These are phyloP conservation scores for Diabrotica balteata DNA, from an alignment of 2,888 invertebrate genomes.

Conservation along the genomic window DNA sequence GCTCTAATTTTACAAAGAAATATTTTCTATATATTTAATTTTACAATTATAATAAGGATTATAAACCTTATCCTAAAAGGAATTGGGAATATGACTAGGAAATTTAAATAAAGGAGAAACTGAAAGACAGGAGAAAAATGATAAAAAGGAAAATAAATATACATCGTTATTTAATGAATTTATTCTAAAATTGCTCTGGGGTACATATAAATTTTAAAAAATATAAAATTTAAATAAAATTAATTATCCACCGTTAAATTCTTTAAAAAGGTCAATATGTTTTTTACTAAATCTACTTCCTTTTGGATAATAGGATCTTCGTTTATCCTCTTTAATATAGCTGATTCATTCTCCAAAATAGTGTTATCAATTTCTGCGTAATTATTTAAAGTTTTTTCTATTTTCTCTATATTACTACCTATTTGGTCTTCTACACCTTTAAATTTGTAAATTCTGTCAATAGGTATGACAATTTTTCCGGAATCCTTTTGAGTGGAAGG, in stretches of 20 bases:
- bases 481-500: conserved; percentile 3
- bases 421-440: conserved; percentile 39
- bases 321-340: conserved; percentile 33
- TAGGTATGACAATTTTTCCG: conserved; percentile 25
- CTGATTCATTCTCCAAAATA: conserved; percentile 41
- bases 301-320: conserved; percentile 40
- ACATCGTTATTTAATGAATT: no score
- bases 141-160: no score
- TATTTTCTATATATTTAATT: no score
- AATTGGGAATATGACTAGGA: no score
- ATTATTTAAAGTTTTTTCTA: conserved; percentile 33
- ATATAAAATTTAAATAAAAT: no score
- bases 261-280: conserved; percentile 46
- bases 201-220: no score
- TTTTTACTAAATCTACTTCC: conserved; percentile 43
- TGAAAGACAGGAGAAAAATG: no score
- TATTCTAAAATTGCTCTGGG: no score
- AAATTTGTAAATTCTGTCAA: conserved; percentile 33
- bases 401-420: conserved; percentile 40
- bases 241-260: conserved; percentile 33
- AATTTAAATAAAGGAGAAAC: no score
- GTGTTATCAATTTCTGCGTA: conserved; percentile 39
- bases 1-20: no score
- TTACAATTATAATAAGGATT: no score
- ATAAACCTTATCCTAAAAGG: no score